phyloP scores from a whole-genome alignment of 2,888 invertebrate genomes.

The Brenthis hecate region DNA sequence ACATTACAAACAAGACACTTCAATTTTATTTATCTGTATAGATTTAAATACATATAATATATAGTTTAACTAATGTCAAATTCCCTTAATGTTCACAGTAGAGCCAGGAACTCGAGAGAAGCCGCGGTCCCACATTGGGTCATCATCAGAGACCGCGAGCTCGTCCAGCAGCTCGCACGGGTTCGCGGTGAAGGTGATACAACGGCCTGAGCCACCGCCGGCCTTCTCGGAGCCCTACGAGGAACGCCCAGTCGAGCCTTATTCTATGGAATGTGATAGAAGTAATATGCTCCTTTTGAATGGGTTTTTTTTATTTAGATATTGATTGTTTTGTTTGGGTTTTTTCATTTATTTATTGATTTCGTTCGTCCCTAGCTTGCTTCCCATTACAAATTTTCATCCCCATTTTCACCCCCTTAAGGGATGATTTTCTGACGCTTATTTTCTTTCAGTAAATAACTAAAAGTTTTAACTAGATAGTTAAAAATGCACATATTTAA shows the following conservation, averaged over 20 bases:
- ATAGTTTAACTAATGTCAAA: neutral
- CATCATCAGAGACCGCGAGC: conserved; percentile 79
- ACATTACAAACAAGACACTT: no score
- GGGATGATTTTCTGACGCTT: no score
- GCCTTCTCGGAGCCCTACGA: conserved; percentile 56
- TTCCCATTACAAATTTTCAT: no score
- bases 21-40: no score
- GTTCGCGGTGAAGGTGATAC: conserved; percentile 60
- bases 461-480: no score
- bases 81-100: conserved; percentile 37
- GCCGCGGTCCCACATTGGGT: conserved; percentile 52
- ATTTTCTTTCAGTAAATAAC: no score
- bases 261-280: conserved; percentile 71
- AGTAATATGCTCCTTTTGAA: conserved; percentile 44
- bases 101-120: conserved; percentile 56
- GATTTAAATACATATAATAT: neutral
- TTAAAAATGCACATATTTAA: no score
- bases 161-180: conserved; percentile 80
- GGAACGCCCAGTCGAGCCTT: conserved; percentile 46
- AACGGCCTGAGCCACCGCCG: conserved; percentile 57
- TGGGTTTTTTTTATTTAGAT: no score
- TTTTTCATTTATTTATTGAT: neutral
- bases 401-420: no score
- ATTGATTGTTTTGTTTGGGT: neutral
- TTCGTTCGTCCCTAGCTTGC: no score